Conservation (phyloP, 64 coral and sea anemone species). For the Pocillopora verrucosa region DNA sequence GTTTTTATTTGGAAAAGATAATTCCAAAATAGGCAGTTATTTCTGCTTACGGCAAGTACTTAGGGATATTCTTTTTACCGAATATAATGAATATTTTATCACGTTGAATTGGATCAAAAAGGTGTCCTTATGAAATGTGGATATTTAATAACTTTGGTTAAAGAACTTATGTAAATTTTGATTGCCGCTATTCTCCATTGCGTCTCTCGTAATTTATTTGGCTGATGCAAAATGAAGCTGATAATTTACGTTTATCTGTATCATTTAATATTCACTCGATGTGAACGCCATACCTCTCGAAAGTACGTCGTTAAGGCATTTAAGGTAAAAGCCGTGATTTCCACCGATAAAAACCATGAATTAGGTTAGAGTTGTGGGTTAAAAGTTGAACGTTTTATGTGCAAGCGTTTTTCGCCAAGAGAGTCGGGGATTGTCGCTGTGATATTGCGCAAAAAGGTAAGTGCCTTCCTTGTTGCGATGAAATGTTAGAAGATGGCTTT, state of each 20-base stretch:
- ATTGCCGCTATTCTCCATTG: slow-evolving; percentile 1
- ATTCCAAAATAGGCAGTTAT: slow-evolving; percentile 29
- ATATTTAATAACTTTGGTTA: slow-evolving; percentile 35
- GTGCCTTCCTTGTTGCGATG: not conserved
- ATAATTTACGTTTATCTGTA: not conserved
- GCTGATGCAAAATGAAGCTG: slow-evolving; percentile 11
- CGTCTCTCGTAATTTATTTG: slow-evolving; percentile 4
- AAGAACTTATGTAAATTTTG: slow-evolving; percentile 39
- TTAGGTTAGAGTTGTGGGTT: not conserved
- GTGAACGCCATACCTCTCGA: not conserved
- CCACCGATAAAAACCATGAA: not conserved
- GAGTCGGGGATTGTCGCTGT: not conserved
- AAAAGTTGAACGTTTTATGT: not conserved
- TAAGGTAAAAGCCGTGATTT: slow-evolving; percentile 5
- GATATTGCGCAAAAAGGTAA: slow-evolving; percentile 6
- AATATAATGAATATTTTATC: slow-evolving; percentile 25
- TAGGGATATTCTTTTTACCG: not conserved
- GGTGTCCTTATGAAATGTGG: slow-evolving; percentile 33
- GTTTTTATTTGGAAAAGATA: not conserved
- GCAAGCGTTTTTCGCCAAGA: not conserved
- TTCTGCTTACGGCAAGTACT: not conserved
- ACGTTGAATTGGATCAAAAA: not conserved
- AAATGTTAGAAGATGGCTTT: not conserved
- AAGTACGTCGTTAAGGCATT: not conserved
- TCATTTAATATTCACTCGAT: not conserved